Base-by-base conservation (phyloP, 2,888 invertebrate species). In the Micropterix aruncella region DNA sequence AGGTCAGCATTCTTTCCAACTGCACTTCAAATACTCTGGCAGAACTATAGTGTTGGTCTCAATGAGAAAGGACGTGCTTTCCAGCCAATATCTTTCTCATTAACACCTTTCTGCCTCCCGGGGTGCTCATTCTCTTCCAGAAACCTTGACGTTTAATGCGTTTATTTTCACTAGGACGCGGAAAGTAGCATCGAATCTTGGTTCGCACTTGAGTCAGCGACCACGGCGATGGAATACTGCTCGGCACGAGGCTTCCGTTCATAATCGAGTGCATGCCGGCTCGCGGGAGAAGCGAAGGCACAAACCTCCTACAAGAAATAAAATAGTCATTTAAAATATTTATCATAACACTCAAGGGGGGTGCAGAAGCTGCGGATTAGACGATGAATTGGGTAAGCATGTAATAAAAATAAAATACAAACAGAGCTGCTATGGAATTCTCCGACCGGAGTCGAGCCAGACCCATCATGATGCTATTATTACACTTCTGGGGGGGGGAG, bases 51-150 rank as follows among this genome's bases (percentile, higher is more conserved):
- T n/a, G n/a, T n/a, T n/a, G n/a, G n/a, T n/a, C 50, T 64, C 66
- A 88, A 64, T 89, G 88, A 12, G 77, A 67, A 19, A 85, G 60
- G 9, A 79, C 76, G 61, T 74, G 74, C 63, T 75, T 70, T 47
- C 87, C 87, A 65, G 83, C 86, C 2, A 89, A 65, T 50, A 88
- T 73, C 52, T 84, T 73, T 53, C 83, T 72, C 85, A 87, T 86
- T 12, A 89, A 61, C 18, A 82, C 61, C 56, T 68, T 74, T n/a
- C 84, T 73, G 2, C 88, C 88, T 39, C 57, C 66, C 0, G 68
- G 66, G 1, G 86, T 85, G 0, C 80, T 73, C 70, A 88, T 79
- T 47, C 85, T 73, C 0, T 70, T 61, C 3, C 71, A 62, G 76
- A 78, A 88, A 1, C 88, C 87, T 51, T 84, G 83, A 5, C 73